These are phyloP conservation scores for Garrulus glandarius DNA, from an alignment of 2,797 vertebrate genomes.

Conservation along the genomic window DNA sequence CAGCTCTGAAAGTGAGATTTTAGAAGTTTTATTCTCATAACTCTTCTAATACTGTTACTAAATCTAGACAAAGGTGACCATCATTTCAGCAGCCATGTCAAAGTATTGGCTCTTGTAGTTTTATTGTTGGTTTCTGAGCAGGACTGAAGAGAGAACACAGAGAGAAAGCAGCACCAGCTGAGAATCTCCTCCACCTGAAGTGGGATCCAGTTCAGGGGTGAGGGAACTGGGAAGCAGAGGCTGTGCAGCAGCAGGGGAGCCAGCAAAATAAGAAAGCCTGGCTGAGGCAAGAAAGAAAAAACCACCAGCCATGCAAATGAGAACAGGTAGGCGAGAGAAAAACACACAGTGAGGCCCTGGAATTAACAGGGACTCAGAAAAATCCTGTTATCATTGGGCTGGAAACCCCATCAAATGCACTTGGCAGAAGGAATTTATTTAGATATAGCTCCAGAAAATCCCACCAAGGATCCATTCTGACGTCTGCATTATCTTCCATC, in stretches of 20 bases:
- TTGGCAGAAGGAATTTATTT: conserved; percentile 5
- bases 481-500: background rate
- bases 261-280: background rate
- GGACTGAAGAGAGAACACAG: background rate
- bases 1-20: background rate
- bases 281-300: background rate
- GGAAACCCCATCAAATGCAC: background rate
- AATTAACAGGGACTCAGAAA: background rate
- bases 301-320: background rate
- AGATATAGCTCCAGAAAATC: background rate
- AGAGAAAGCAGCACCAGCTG: background rate
- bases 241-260: background rate
- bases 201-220: background rate
- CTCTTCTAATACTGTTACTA: background rate
- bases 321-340: background rate
- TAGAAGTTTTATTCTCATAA: background rate
- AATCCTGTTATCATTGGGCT: background rate
- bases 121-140: background rate
- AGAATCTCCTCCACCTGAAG: background rate
- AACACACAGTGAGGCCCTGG: background rate
- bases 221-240: background rate
- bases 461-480: background rate
- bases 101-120: background rate
- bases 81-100: background rate
- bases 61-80: background rate